Conservation (phyloP, 2,113 vertebrate species). For the Bufo bufo region DNA sequence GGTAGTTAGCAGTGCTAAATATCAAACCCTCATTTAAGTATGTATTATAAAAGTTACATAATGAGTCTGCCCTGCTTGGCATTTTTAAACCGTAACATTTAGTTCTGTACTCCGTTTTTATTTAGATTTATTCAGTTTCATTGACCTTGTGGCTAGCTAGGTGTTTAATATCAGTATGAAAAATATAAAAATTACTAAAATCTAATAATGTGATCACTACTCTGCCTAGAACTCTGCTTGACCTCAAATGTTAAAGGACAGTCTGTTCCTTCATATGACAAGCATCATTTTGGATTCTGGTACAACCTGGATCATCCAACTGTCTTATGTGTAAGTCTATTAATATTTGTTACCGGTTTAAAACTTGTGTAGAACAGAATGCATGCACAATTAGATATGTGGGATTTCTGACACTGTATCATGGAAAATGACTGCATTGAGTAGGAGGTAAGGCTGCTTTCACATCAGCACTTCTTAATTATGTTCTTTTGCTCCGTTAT, state of each 20-base stretch:
- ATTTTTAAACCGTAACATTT: conserved; percentile 7
- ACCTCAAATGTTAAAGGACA: conserved; percentile 94
- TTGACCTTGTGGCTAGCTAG: background rate
- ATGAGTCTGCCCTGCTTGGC: background rate
- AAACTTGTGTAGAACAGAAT: background rate
- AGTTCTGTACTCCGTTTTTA: background rate
- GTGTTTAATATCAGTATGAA: background rate
- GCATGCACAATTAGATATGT: background rate
- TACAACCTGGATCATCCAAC: conserved; percentile 84
- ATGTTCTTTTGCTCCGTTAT: no score
- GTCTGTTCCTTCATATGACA: conserved; percentile 82
- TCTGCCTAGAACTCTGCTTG: conserved; percentile 86
- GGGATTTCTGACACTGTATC: no score
- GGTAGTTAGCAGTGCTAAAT: background rate
- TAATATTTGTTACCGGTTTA: background rate
- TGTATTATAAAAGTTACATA: conserved; percentile 9
- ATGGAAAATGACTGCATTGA: no score
- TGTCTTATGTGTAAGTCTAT: conserved; percentile 87
- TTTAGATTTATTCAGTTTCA: background rate
- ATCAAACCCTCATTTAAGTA: background rate
- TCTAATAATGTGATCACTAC: background rate
- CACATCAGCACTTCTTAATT: no score
- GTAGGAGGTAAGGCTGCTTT: no score
- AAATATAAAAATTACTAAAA: background rate
- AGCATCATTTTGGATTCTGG: conserved; percentile 96